Evolutionary conservation across 2,888 invertebrate genomes (phyloP).

Genomic region (Torymus auratus): DNA sequence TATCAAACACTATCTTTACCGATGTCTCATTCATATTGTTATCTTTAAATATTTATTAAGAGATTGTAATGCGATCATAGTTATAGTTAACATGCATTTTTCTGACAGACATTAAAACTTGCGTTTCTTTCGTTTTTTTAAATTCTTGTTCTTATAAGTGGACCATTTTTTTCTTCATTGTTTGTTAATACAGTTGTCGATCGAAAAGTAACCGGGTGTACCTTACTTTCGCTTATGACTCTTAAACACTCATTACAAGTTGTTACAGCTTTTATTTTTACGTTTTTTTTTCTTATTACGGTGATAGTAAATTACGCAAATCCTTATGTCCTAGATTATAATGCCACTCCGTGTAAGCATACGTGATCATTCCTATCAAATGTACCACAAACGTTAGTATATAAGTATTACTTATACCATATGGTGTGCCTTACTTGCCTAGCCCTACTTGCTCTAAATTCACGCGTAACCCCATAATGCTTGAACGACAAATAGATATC

Average conservation of each 20-base stretch:
- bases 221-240: slow-evolving; percentile 31
- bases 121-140: slow-evolving; percentile 31
- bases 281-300: slow-evolving; percentile 43
- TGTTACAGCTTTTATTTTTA: slow-evolving; percentile 41
- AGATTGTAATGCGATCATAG: slow-evolving; percentile 56
- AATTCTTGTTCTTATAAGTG: slow-evolving; percentile 2
- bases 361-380: slow-evolving; percentile 57
- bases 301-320: slow-evolving; percentile 56
- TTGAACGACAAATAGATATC: slow-evolving; percentile 42
- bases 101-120: slow-evolving; percentile 44
- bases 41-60: slow-evolving; percentile 39
- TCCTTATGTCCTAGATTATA: slow-evolving; percentile 47
- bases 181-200: slow-evolving; percentile 37
- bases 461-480: slow-evolving; percentile 47
- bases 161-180: neutral
- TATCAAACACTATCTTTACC: slow-evolving; percentile 7
- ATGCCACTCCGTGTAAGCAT: slow-evolving; percentile 52
- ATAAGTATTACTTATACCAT: slow-evolving; percentile 37
- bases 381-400: slow-evolving; percentile 50
- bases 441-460: slow-evolving; percentile 41
- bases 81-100: slow-evolving; percentile 45
- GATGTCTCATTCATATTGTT: slow-evolving; percentile 27
- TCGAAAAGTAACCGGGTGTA: slow-evolving; percentile 45
- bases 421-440: slow-evolving; percentile 44
- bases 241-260: slow-evolving; percentile 49